phyloP scores from a whole-genome alignment of 2,888 invertebrate species.

The Uropetala carovei region DNA sequence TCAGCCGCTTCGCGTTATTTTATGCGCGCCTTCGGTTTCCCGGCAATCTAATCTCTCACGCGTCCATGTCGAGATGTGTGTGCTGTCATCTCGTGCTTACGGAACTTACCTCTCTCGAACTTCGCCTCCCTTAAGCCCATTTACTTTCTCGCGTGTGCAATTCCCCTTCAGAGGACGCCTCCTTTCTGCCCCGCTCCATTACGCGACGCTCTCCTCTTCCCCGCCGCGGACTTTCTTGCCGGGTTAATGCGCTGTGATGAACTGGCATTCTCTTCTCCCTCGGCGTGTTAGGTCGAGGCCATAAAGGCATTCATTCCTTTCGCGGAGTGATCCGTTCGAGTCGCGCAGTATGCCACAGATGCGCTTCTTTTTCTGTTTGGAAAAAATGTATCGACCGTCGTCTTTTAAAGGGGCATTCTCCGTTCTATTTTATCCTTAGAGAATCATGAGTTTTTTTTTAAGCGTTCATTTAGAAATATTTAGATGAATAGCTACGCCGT shows the following conservation, averaged over 20 bases:
- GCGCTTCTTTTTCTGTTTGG: background rate
- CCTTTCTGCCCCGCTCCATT: background rate
- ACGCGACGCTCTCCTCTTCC: too few relatives aligned
- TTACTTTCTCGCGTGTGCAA: background rate
- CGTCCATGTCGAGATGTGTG: background rate
- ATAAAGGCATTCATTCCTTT: slow-evolving; percentile 2
- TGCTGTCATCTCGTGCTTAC: too few relatives aligned
- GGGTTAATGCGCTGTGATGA: background rate
- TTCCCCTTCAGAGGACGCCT: background rate
- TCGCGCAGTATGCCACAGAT: slow-evolving; percentile 9
- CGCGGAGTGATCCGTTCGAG: background rate
- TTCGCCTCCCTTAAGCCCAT: background rate
- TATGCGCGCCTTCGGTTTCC: background rate
- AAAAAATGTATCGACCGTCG: background rate
- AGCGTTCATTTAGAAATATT: too few relatives aligned
- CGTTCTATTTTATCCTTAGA: background rate
- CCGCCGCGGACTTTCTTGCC: background rate
- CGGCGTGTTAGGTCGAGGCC: background rate
- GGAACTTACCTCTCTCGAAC: background rate
- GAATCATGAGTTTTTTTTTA: too few relatives aligned
- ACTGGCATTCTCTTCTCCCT: background rate
- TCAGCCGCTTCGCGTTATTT: background rate
- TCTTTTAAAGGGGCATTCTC: background rate
- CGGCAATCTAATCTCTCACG: background rate
- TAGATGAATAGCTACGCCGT: too few relatives aligned